These are phyloP conservation scores for Gambusia affinis DNA, from an alignment of 2,113 vertebrate species.

Conservation along the genomic window DNA sequence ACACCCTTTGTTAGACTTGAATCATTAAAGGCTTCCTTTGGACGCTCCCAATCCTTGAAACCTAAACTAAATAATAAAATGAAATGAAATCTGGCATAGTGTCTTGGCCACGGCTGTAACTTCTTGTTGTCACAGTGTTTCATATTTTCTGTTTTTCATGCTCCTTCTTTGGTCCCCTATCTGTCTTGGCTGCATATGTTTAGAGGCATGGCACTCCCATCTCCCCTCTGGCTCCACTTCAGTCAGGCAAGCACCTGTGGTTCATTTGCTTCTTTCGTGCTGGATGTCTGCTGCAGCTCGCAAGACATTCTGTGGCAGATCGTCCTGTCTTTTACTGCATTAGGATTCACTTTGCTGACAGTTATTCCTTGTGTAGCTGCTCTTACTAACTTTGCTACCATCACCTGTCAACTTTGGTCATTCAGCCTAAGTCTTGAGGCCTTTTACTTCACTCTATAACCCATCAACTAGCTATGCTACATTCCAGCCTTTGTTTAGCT, in stretches of 20 bases:
- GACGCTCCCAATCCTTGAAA: neutral
- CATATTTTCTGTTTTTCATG: neutral
- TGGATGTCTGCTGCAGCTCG: slow-evolving; percentile 1
- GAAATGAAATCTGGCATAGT: neutral
- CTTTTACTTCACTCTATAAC: slow-evolving; percentile 4
- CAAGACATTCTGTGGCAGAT: slow-evolving; percentile 6
- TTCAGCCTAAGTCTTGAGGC: neutral
- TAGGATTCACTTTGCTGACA: neutral
- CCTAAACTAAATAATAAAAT: neutral
- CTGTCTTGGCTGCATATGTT: neutral
- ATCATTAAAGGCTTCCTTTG: neutral
- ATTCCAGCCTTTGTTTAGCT: neutral
- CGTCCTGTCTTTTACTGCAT: neutral
- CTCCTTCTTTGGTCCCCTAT: neutral
- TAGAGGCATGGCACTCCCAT: neutral
- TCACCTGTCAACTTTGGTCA: slow-evolving; percentile 20
- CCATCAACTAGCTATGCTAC: slow-evolving; percentile 5
- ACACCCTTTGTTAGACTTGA: neutral
- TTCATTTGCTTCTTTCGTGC: neutral
- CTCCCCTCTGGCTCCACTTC: neutral
- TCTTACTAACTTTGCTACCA: slow-evolving; percentile 12
- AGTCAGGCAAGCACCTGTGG: neutral
- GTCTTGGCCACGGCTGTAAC: neutral
- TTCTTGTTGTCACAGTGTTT: neutral
- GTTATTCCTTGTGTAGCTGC: slow-evolving; percentile 5